phyloP scores from a whole-genome alignment of 2,888 invertebrate species.

The Ectobius pallidus region DNA sequence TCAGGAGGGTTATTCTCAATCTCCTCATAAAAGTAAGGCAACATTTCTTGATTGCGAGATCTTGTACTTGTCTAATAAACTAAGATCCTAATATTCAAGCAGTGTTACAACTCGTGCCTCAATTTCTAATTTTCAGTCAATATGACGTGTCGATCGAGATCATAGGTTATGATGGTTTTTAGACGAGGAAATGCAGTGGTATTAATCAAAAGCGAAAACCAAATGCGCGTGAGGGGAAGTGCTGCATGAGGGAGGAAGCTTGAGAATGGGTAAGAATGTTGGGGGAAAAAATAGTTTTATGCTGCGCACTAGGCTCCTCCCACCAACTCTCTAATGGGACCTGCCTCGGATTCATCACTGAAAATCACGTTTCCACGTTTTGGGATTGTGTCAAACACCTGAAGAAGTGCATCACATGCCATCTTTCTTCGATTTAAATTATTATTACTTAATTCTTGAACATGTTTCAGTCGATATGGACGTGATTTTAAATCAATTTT shows the following conservation, averaged over 20 bases:
- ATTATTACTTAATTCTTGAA: background rate
- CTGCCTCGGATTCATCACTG: background rate
- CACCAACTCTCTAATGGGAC: no score
- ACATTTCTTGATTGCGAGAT: background rate
- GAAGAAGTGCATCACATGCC: background rate
- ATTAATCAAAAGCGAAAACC: no score
- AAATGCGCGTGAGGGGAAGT: no score
- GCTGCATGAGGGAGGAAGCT: no score
- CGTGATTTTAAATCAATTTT: background rate
- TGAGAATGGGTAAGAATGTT: no score
- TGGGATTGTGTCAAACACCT: background rate
- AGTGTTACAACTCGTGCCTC: no score
- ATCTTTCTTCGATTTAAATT: background rate
- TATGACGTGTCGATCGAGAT: no score
- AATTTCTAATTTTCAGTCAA: no score
- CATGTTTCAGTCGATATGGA: background rate
- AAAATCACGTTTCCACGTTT: slow-evolving; percentile 17
- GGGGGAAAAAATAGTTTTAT: no score
- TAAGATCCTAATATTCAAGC: background rate
- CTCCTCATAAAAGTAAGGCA: slow-evolving; percentile 10
- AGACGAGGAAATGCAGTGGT: background rate
- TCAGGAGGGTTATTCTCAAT: background rate
- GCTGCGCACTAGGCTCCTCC: no score
- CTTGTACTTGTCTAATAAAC: background rate
- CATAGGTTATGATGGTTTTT: background rate